Conservation (phyloP, 2,113 vertebrate species). For the Helogale parvula region DNA sequence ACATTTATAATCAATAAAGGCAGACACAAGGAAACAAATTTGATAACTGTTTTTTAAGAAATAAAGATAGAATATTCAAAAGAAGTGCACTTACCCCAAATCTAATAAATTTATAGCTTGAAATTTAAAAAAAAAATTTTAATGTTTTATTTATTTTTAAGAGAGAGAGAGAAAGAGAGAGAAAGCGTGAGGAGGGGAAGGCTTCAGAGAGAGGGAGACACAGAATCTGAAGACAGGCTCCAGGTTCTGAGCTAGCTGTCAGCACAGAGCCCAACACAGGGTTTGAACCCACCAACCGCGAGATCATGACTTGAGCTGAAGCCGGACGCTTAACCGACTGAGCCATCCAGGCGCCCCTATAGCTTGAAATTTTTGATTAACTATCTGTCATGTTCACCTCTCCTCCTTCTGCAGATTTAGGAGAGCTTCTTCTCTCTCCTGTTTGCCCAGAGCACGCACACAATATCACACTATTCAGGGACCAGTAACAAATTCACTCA, state of each 20-base stretch:
- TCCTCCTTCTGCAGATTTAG: neutral
- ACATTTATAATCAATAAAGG: slow-evolving; percentile 75
- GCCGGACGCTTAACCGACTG: no score
- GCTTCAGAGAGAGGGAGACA: no score
- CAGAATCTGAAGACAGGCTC: no score
- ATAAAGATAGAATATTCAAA: slow-evolving; percentile 70
- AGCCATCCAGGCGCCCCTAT: neutral
- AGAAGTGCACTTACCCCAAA: slow-evolving; percentile 15
- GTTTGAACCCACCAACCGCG: no score
- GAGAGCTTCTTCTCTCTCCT: neutral
- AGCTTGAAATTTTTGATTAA: slow-evolving; percentile 31
- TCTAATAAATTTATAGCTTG: slow-evolving; percentile 48
- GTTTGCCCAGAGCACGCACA: neutral
- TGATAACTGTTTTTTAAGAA: slow-evolving; percentile 68
- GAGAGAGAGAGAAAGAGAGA: no score
- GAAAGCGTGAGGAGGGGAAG: no score
- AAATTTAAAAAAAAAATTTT: neutral
- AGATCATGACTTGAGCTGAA: no score
- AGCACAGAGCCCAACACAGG: no score
- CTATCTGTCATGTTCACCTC: neutral
- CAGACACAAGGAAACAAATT: slow-evolving; percentile 71
- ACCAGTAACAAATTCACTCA: neutral
- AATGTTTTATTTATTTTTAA: no score
- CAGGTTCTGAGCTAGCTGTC: no score
- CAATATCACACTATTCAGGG: neutral